These are phyloP conservation scores for Sisyra terminalis DNA, from an alignment of 2,888 invertebrate species.

Conservation along the genomic window DNA sequence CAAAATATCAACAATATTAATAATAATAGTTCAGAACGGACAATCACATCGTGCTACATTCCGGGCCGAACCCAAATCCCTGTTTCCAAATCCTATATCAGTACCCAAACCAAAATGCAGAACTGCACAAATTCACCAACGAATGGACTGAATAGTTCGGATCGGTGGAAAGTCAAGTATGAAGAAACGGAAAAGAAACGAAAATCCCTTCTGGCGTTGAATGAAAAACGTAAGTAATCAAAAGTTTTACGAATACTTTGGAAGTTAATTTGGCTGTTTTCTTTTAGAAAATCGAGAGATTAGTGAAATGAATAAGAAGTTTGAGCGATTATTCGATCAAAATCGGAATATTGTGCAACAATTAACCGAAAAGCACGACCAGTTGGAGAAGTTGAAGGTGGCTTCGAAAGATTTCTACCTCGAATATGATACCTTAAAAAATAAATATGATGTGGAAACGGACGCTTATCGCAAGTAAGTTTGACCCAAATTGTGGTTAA, in stretches of 20 bases:
- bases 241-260: neutral
- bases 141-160: conserved; percentile 27
- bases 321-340: conserved; percentile 40
- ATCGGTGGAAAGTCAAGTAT: conserved; percentile 51
- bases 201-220: conserved; percentile 46
- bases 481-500: neutral
- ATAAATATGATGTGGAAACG: conserved; percentile 56
- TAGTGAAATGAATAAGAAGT: conserved; percentile 42
- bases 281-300: conserved; percentile 39
- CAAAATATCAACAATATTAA: conserved; percentile 3
- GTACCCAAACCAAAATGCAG: conserved; percentile 13
- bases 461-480: conserved; percentile 53
- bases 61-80: conserved; percentile 24
- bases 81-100: conserved; percentile 16
- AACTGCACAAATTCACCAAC: conserved; percentile 25
- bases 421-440: conserved; percentile 57
- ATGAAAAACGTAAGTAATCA: conserved; percentile 46
- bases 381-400: conserved; percentile 37
- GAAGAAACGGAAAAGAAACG: conserved; percentile 54
- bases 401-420: conserved; percentile 56
- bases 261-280: conserved; percentile 9
- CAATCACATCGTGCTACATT: conserved; percentile 15
- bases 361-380: conserved; percentile 42
- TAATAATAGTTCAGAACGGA: conserved; percentile 12
- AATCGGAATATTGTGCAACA: conserved; percentile 39